Percentiles rank a stretch among this genome's conserved stretches.
These are phyloP conservation scores for Candoia aspera DNA, from an alignment of 2,113 vertebrate genomes.

Conservation along the genomic window DNA sequence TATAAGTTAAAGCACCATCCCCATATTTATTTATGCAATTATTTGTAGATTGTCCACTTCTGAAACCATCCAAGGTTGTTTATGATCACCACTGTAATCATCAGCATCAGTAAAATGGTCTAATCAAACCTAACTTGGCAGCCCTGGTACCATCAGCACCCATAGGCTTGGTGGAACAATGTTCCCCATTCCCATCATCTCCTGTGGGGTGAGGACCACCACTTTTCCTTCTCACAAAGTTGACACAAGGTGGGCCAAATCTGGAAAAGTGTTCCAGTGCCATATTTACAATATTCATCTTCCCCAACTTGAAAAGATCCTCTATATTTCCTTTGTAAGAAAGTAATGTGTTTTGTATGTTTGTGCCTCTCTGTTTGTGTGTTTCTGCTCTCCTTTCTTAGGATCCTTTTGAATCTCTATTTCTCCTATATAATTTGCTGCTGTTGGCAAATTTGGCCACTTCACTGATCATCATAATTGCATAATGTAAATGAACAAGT, in stretches of 20 bases:
- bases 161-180: not conserved
- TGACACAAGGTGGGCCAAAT: not conserved
- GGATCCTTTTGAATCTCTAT: not conserved
- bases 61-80: not conserved
- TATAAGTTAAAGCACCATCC: not conserved
- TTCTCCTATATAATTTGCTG: not conserved
- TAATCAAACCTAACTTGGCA: not conserved
- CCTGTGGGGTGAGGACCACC: not conserved
- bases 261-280: not conserved
- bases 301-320: not conserved
- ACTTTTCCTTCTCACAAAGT: not conserved
- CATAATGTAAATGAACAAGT: not conserved
- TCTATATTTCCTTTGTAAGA: not conserved
- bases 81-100: not conserved
- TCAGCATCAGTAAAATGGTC: not conserved
- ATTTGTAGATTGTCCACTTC: not conserved
- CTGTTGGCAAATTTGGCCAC: not conserved
- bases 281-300: not conserved
- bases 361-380: not conserved
- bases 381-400: not conserved
- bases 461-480: not conserved
- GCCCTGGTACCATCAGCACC: not conserved
- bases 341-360: not conserved
- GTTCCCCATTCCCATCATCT: not conserved
- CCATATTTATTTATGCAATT: not conserved